A percentile compares a stretch with the other conserved stretches of the same genome.
phyloP scores from a whole-genome alignment of 2,797 vertebrate genomes.

The Thamnophis elegans region DNA sequence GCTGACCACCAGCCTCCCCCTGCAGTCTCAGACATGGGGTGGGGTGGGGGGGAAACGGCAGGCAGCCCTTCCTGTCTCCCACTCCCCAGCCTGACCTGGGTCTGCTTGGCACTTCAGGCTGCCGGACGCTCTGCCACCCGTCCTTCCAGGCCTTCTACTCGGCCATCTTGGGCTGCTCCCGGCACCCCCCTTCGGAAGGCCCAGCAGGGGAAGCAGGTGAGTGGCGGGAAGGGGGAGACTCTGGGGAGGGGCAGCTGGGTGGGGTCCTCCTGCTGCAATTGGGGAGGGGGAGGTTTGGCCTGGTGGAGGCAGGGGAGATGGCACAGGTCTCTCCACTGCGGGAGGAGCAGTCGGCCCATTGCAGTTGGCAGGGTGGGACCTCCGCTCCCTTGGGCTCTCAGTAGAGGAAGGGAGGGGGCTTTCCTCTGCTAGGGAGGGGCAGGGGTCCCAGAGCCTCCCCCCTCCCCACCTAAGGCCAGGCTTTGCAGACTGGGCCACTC shows the following conservation, averaged over 20 bases:
- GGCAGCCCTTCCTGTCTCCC: not conserved
- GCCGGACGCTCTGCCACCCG: not conserved
- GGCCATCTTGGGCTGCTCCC: rapidly evolving
- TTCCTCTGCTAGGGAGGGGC: not conserved
- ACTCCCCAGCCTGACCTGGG: not conserved
- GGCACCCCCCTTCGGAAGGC: rapidly evolving
- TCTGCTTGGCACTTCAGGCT: not conserved
- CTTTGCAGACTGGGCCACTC: not conserved
- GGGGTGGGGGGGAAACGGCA: no score
- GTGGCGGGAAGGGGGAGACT: not conserved
- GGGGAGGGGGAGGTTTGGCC: no score
- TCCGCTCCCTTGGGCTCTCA: not conserved
- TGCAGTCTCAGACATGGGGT: not conserved
- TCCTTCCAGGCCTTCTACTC: not conserved
- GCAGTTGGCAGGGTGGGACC: not conserved
- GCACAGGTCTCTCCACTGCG: not conserved
- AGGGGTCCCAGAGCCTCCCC: not conserved
- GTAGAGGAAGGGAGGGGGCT: not conserved
- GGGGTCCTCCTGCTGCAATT: not conserved
- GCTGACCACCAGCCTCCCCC: not conserved
- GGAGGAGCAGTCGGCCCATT: not conserved
- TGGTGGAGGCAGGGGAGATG: not conserved
- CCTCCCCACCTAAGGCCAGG: no score
- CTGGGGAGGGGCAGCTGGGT: not conserved
- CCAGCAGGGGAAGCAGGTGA: not conserved